Conservation (phyloP, 2,113 vertebrate species). For the Seriola dumerili region DNA sequence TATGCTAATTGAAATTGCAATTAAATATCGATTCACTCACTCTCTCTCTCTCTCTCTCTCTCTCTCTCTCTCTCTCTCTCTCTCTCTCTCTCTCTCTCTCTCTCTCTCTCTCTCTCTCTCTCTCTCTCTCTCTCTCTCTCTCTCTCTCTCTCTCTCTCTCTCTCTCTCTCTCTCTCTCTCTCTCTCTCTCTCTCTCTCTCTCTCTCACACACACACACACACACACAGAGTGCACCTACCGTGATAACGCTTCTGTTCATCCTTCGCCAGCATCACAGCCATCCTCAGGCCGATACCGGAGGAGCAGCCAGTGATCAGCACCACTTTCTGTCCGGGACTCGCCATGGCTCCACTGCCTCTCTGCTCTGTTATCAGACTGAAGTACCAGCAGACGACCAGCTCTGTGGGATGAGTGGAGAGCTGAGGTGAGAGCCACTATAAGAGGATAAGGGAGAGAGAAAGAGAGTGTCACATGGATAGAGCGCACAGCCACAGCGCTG, state of each 20-base stretch:
- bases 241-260: conserved; percentile 84
- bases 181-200: neutral
- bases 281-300: conserved; percentile 84
- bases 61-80: neutral
- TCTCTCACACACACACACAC: conserved; percentile 2
- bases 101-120: neutral
- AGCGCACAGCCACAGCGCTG: neutral
- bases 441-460: conserved; percentile 70
- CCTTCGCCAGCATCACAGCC: conserved; percentile 83
- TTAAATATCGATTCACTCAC: too few species aligned
- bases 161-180: neutral
- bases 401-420: conserved; percentile 42
- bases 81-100: neutral
- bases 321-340: conserved; percentile 82
- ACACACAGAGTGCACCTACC: conserved; percentile 66
- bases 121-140: neutral
- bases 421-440: conserved; percentile 55
- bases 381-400: neutral
- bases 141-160: neutral
- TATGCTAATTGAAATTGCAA: neutral
- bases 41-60: neutral
- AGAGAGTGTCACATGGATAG: conserved; percentile 68
- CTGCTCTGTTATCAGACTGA: neutral
- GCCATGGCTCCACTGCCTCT: conserved; percentile 66
- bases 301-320: conserved; percentile 87